A percentile compares a stretch with the other conserved stretches of the same genome.
Conservation (phyloP, 2,888 invertebrate species). For the Leptinotarsa tumamoca region DNA sequence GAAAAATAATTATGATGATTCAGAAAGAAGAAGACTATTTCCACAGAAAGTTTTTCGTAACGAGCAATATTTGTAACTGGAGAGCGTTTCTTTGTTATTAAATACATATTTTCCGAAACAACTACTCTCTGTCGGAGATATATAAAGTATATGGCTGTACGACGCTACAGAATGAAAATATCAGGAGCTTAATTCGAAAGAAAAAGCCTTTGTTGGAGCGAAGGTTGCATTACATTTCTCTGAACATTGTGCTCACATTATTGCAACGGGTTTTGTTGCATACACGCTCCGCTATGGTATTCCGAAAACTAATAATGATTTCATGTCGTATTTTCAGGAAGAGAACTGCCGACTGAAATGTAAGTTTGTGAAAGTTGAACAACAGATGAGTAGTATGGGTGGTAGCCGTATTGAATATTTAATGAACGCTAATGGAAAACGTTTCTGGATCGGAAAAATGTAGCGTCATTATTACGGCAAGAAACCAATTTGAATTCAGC, state of each 20-base stretch:
- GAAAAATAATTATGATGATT: neutral
- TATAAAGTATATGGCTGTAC: neutral
- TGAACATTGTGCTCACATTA: constrained; percentile 17
- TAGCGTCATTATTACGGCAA: neutral
- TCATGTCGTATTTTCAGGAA: constrained; percentile 6
- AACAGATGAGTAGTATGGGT: constrained; percentile 38
- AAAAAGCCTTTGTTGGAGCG: constrained; percentile 1
- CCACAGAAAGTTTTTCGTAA: neutral
- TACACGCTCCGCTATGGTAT: constrained; percentile 8
- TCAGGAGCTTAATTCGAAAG: neutral
- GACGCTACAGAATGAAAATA: constrained; percentile 13
- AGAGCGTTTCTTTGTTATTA: constrained; percentile 21
- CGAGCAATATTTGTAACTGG: neutral
- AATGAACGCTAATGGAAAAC: constrained; percentile 47
- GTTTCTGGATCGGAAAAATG: constrained; percentile 23
- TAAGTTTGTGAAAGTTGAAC: constrained; percentile 28
- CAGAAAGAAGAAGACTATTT: neutral
- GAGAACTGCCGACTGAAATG: constrained; percentile 10
- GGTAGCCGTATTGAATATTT: constrained; percentile 50
- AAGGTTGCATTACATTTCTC: constrained; percentile 17
- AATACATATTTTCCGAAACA: constrained; percentile 25
- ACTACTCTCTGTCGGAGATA: constrained; percentile 1
- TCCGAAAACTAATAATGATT: constrained; percentile 24
- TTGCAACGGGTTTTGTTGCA: constrained; percentile 11
- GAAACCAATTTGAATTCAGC: neutral